phyloP scores from a whole-genome alignment of 2,797 vertebrate genomes.

The Sparidentex hasta region DNA sequence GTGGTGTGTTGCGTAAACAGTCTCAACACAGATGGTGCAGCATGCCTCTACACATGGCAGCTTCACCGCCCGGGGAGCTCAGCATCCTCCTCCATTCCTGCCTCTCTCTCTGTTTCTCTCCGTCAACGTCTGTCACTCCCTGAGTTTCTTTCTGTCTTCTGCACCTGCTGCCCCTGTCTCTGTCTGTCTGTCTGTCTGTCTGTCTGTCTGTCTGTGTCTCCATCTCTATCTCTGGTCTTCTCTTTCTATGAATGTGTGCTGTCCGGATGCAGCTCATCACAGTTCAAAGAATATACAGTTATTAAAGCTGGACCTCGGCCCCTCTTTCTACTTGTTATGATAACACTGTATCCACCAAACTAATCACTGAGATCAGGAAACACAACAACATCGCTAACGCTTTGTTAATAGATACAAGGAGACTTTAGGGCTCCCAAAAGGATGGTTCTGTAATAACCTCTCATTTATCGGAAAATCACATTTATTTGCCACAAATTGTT shows the following conservation, averaged over 20 bases:
- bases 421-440: neutral
- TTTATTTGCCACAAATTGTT: neutral
- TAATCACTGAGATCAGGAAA: neutral
- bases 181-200: slow-evolving; percentile 8
- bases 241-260: slow-evolving; percentile 3
- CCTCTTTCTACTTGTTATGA: neutral
- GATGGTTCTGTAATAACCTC: neutral
- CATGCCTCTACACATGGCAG: slow-evolving; percentile 63
- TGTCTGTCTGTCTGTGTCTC: neutral
- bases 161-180: slow-evolving; percentile 47
- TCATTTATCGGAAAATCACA: neutral
- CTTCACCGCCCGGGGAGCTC: slow-evolving; percentile 59
- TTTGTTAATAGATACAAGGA: neutral
- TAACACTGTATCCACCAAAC: neutral
- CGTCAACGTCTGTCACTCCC: slow-evolving; percentile 54
- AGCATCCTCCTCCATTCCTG: slow-evolving; percentile 36
- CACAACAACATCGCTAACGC: neutral
- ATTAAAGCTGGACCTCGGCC: too few relatives aligned
- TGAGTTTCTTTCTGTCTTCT: slow-evolving; percentile 38
- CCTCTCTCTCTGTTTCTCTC: slow-evolving; percentile 32
- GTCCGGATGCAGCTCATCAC: neutral
- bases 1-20: slow-evolving; percentile 68
- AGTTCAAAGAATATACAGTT: neutral
- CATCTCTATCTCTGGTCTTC: neutral
- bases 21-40: slow-evolving; percentile 76